Evolutionary conservation across 92 coral and sea anemone species (phyloP), one percentile per base, ranked within the genome.

Genomic region (Zoanthus sansibaricus): DNA sequence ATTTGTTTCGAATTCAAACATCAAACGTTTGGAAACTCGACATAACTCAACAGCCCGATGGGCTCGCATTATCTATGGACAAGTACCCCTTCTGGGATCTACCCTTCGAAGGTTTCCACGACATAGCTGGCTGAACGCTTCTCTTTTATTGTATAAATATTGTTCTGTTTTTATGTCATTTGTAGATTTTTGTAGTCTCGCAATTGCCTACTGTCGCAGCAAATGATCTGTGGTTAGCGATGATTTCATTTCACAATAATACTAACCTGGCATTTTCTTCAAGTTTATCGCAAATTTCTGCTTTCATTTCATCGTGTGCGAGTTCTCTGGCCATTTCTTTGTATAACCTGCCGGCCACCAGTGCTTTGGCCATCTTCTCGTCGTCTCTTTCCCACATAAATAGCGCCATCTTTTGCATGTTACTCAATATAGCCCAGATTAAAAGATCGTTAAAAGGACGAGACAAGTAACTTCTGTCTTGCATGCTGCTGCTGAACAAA

Each of bases 301-400:
- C 91, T 83, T 89, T 72, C 51, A 92, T 55, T 69, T 94, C 97
- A 87, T 94, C 97, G 54, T 70, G 86, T 4, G 91, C 87, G 79
- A 92, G 88, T 71, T 92, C 90, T 66, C 79, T 71, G 13, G 93
- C 91, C 54, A 94, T 90, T 31, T 86, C 91, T 76, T 87, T 94
- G 83, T 86, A 88, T 55, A 94, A 54, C 56, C 70, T 79, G 7
- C 93, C 97, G 11, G 93, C 95, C 75, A 94, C 86, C 16, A 94
- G 89, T 21, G 96, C 96, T 79, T 83, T 92, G 17, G 94, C 96
- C 54, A 94, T 82, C 71, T 71, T 87, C 68, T 94, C 94, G 42
- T 94, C 96, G 15, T 94, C 96, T 44, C 90, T 86, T 69, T 94
- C 91, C 96, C 96, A 94, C 92, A 94, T 87, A 55, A 89, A 91